Evolutionary conservation across 2,888 invertebrate genomes (phyloP).

Genomic region (Mactromeris polynyma): DNA sequence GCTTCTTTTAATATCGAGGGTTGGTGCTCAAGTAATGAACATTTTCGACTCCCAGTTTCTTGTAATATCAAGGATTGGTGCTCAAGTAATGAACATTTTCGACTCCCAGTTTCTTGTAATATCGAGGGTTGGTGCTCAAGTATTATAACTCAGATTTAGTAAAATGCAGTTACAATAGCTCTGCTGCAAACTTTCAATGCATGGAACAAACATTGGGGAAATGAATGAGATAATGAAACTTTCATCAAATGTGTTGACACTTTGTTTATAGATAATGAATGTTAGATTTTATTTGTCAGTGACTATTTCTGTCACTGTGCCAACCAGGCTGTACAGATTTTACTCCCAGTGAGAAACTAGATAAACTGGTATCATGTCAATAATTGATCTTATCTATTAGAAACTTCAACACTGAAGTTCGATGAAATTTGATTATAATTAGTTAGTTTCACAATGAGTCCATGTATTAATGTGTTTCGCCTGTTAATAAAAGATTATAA

Average conservation of each 20-base stretch:
- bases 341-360: not conserved
- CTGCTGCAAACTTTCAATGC: too few relatives aligned
- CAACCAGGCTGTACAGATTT: not conserved
- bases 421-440: not conserved
- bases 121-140: too few relatives aligned
- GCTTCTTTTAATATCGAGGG: too few relatives aligned
- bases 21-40: too few relatives aligned
- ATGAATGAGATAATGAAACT: not conserved
- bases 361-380: not conserved
- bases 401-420: not conserved
- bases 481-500: too few relatives aligned
- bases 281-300: not conserved
- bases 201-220: not conserved
- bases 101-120: too few relatives aligned
- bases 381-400: not conserved
- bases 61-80: too few relatives aligned
- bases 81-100: too few relatives aligned
- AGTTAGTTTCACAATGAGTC: not conserved
- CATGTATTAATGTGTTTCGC: not conserved
- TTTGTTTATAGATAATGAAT: not conserved
- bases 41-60: too few relatives aligned
- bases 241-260: not conserved
- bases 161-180: too few relatives aligned
- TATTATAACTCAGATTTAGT: too few relatives aligned
- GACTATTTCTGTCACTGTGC: not conserved